Conservation (phyloP, 2,113 vertebrate species). For the Donacobius atricapilla region DNA sequence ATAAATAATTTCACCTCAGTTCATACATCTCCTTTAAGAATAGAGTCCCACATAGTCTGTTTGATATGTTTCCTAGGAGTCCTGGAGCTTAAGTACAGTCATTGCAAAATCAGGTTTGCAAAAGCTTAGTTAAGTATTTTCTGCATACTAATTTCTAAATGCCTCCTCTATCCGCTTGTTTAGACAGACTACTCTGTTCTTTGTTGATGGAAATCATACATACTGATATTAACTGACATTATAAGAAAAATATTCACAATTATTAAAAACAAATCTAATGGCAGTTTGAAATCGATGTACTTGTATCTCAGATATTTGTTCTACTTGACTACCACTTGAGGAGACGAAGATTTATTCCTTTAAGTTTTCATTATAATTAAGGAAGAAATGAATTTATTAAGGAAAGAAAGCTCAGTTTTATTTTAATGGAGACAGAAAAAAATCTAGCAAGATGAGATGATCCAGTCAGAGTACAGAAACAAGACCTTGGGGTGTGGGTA, state of each 20-base stretch:
- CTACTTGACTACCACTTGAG: background rate
- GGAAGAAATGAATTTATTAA: background rate
- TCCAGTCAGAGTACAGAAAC: background rate
- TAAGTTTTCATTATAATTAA: background rate
- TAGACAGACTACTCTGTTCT: background rate
- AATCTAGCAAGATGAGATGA: background rate
- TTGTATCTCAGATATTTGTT: background rate
- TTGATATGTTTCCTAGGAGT: background rate
- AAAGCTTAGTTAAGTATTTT: background rate
- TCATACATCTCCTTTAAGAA: background rate
- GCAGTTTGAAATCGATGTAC: background rate
- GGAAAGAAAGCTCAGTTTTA: background rate
- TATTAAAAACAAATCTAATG: background rate
- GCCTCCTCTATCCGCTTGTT: background rate
- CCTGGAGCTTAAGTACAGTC: background rate
- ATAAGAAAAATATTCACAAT: background rate
- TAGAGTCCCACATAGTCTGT: background rate
- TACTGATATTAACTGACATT: background rate
- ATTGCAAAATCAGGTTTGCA: background rate
- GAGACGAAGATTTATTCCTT: background rate
- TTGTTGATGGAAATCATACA: background rate
- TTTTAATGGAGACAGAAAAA: background rate
- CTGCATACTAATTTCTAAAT: background rate
- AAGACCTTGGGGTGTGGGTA: background rate
- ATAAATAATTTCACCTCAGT: background rate